A percentile compares a stretch with the other conserved stretches of the same genome.
Conservation (phyloP, 2,797 vertebrate genomes). For the Karalla daura region DNA sequence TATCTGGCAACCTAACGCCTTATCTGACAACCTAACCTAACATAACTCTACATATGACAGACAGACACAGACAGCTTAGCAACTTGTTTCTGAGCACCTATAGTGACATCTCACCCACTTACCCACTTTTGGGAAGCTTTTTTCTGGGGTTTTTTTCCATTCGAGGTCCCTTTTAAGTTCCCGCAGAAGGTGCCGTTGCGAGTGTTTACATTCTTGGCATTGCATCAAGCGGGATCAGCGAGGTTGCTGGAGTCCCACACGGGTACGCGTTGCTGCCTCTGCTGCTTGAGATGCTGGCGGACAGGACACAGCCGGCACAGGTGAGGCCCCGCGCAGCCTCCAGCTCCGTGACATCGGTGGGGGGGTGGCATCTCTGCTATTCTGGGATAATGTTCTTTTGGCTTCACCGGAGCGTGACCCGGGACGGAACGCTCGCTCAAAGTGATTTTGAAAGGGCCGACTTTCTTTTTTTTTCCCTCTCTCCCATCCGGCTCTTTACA, state of each 20-base stretch:
- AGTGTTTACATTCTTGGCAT: conserved; percentile 33
- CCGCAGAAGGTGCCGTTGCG: neutral
- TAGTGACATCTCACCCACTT: too few relatives aligned
- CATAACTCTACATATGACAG: too few relatives aligned
- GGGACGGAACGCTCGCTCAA: conserved; percentile 1
- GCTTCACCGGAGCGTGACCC: conserved; percentile 12
- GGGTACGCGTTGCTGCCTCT: conserved; percentile 6
- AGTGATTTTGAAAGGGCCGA: neutral
- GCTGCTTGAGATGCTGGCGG: conserved; percentile 1
- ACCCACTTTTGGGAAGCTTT: too few relatives aligned
- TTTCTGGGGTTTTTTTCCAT: too few relatives aligned
- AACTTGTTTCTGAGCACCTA: too few relatives aligned
- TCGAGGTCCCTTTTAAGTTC: neutral
- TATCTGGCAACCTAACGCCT: too few relatives aligned
- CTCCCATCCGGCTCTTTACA: neutral
- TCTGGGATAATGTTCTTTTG: conserved; percentile 20
- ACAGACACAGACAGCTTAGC: too few relatives aligned
- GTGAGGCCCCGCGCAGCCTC: neutral
- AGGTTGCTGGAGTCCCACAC: neutral
- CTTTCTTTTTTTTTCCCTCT: neutral
- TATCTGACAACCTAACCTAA: too few relatives aligned
- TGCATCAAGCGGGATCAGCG: conserved; percentile 5
- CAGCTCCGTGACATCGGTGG: conserved; percentile 18
- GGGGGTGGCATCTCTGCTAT: conserved; percentile 29
- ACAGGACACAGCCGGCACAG: neutral